phyloP scores from a whole-genome alignment of 2,888 invertebrate genomes.

The Hypomecis punctinalis region DNA sequence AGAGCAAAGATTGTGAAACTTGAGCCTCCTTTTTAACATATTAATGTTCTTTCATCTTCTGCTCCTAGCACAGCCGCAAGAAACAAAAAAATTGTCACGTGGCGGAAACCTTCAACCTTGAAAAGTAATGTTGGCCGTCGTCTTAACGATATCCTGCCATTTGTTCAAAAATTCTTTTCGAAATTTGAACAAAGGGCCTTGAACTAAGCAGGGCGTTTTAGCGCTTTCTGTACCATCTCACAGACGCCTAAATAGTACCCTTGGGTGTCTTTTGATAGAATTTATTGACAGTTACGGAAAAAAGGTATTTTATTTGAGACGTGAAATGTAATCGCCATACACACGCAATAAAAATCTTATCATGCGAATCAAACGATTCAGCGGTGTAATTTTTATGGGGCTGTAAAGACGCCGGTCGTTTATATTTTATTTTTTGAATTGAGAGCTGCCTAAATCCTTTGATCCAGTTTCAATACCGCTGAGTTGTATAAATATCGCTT shows the following conservation, averaged over 20 bases:
- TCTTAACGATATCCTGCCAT: slow-evolving; percentile 1
- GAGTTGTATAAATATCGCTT: slow-evolving; percentile 22
- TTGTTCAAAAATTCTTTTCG: background rate
- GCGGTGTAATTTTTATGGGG: slow-evolving; percentile 68
- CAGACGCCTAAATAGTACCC: slow-evolving; percentile 24
- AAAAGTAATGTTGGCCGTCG: slow-evolving; percentile 7
- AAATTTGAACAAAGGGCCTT: slow-evolving; percentile 3
- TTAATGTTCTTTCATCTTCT: too few relatives aligned
- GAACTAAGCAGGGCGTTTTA: slow-evolving; percentile 4
- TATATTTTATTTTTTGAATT: slow-evolving; percentile 43
- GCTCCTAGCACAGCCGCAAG: too few relatives aligned
- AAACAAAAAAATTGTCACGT: background rate
- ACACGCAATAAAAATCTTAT: slow-evolving; percentile 64
- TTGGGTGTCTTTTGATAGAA: slow-evolving; percentile 23
- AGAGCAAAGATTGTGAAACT: too few relatives aligned
- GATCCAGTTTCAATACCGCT: slow-evolving; percentile 34
- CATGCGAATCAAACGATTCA: slow-evolving; percentile 67
- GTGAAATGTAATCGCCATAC: slow-evolving; percentile 58
- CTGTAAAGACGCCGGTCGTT: slow-evolving; percentile 64
- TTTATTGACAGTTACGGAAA: slow-evolving; percentile 28
- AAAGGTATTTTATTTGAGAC: slow-evolving; percentile 47
- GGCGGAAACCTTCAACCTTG: background rate
- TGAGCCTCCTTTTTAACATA: too few relatives aligned
- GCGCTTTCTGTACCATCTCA: slow-evolving; percentile 4
- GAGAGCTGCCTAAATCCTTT: slow-evolving; percentile 32